Base-by-base conservation (phyloP, 2,797 vertebrate species). In the Corythornis leucogaster region DNA sequence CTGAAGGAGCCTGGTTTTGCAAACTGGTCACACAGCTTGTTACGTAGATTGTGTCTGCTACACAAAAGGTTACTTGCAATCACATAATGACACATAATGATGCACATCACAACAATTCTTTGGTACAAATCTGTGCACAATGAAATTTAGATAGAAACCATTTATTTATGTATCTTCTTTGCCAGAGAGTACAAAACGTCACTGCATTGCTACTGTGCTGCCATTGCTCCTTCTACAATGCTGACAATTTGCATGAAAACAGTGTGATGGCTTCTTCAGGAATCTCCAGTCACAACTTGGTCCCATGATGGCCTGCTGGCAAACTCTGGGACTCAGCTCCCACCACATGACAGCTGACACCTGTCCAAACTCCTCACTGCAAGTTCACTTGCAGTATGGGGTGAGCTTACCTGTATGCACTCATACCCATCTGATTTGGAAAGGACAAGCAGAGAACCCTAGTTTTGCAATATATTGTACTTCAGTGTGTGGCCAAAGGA, bases 1-100 rank as follows among this genome's bases (percentile, higher is more conserved):
- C 92, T 93, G 87, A 89, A 94, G 93, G 91, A 95, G 90, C 30
- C 42, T 77, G 79, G 87, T 91, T 97, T 96, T 94, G 90, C 88
- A 93, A 96, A 95, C 93, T 80, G 95, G 91, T 96, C 96, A 96
- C 96, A 97, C 87, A 94, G 68, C 17, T 3, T 64, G 83, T 91
- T 92, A 85, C 38, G 42, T 92, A 86, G 90, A 70, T 93, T 87
- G 55, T 87, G 81, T 93, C 89, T 90, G 92, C 92, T 96, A 94
- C 87, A 83, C 89, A 90, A 96, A 97, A 96, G 96, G 86, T 92
- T 94, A 92, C 93, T 97, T 94, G 94, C 95, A 94, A 89, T 94
- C 92, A 89, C 94, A 81, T 96, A 96, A 96, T 95, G 95, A 94
- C 94, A 92, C 90, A 95, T 95, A 97, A 97, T 91, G 85, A 93